These are phyloP conservation scores for Drosophila nr. fundita DNA, from an alignment of 2,888 invertebrate genomes.

Conservation along the genomic window DNA sequence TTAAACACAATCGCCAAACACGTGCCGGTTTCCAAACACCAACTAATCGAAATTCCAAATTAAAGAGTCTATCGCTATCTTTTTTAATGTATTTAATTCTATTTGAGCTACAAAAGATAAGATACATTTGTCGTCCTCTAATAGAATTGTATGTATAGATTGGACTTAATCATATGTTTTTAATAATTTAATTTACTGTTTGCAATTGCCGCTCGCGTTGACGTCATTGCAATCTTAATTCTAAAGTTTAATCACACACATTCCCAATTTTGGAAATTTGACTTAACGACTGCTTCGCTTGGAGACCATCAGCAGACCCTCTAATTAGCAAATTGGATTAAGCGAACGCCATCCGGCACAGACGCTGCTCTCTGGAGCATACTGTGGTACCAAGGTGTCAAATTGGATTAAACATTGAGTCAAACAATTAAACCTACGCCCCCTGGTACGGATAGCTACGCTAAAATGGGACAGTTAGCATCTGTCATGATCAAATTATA, in stretches of 20 bases:
- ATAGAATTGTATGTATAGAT: background rate
- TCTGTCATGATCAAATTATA: conserved; percentile 31
- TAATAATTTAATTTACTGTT: background rate
- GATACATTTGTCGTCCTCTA: background rate
- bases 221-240: background rate
- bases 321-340: conserved; percentile 51
- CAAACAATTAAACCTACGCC: conserved; percentile 42
- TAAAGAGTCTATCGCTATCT: no score
- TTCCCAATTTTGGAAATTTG: background rate
- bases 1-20: no score
- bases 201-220: background rate
- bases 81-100: background rate
- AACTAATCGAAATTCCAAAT: background rate
- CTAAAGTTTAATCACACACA: background rate
- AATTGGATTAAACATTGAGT: conserved; percentile 43
- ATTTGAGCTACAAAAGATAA: background rate
- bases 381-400: conserved; percentile 50
- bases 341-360: conserved; percentile 16
- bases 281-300: background rate
- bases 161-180: background rate
- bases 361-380: conserved; percentile 2
- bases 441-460: conserved; percentile 43
- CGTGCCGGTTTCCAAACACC: background rate
- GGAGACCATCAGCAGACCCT: background rate
- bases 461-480: conserved; percentile 38